Percentiles rank a stretch among this genome's conserved stretches.
These are phyloP conservation scores for Neotoma lepida DNA, from an alignment of 2,113 vertebrate genomes.

Conservation along the genomic window DNA sequence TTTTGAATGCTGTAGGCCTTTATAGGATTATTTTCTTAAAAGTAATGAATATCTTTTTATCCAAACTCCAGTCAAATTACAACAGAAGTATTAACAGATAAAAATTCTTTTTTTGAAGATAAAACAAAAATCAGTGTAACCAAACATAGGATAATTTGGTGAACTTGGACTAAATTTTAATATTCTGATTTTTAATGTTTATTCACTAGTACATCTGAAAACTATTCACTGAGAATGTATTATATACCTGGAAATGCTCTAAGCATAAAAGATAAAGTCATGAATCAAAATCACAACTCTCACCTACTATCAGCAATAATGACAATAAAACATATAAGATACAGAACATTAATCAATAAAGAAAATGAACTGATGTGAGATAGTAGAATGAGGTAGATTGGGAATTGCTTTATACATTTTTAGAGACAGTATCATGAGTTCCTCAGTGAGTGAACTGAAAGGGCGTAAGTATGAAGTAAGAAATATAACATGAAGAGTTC, in stretches of 20 bases:
- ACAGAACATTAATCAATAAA: background rate
- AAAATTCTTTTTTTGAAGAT: background rate
- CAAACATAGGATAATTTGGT: background rate
- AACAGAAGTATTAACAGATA: background rate
- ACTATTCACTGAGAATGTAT: background rate
- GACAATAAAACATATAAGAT: background rate
- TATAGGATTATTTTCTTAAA: constrained; percentile 18
- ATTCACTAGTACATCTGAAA: background rate
- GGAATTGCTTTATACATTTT: background rate
- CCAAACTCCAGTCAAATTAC: background rate
- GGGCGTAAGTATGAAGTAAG: background rate
- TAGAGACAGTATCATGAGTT: background rate
- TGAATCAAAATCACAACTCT: background rate
- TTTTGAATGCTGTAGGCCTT: constrained; percentile 2
- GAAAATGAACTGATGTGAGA: background rate
- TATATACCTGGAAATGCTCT: background rate
- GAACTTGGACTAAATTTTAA: background rate
- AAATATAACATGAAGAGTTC: background rate
- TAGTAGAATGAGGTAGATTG: background rate
- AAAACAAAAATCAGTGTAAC: background rate
- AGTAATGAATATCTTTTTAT: background rate
- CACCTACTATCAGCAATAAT: background rate
- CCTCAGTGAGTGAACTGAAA: background rate
- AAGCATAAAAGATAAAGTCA: background rate
- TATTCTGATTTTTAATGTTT: background rate